A percentile compares a stretch with the other conserved stretches of the same genome.
Conservation (phyloP, 1,140 invertebrate species). For the Luehdorfia chinensis region DNA sequence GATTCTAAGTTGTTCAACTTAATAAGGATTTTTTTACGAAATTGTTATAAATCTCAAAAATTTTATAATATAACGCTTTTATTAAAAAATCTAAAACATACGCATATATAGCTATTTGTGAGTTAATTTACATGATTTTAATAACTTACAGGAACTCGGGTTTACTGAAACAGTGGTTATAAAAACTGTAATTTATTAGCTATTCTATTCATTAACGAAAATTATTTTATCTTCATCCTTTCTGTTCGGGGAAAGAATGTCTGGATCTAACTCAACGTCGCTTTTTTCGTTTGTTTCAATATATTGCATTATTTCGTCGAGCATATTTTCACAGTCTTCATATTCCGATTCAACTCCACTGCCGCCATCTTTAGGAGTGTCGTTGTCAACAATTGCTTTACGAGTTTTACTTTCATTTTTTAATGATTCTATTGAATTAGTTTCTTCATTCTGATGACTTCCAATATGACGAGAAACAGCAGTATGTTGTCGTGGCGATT, state of each 20-base stretch:
- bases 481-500: too few species aligned
- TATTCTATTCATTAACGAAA: conserved; percentile 51
- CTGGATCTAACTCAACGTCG: conserved; percentile 34
- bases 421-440: background rate
- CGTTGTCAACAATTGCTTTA: background rate
- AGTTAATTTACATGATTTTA: background rate
- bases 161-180: conserved; percentile 1
- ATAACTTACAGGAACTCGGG: background rate
- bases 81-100: too few species aligned
- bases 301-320: conserved; percentile 64
- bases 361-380: conserved; percentile 1
- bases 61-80: too few species aligned
- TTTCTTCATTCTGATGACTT: too few species aligned
- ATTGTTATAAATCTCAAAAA: background rate
- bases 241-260: conserved; percentile 51
- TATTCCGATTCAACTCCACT: conserved; percentile 29
- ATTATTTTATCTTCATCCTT: conserved; percentile 55
- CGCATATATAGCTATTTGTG: too few species aligned
- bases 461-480: too few species aligned
- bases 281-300: conserved; percentile 41
- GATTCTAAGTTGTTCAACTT: too few species aligned
- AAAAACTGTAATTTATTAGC: background rate
- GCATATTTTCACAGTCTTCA: conserved; percentile 42
- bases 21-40: background rate
- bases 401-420: background rate